These are phyloP conservation scores for Acrocyrtus sp. DNA, from an alignment of 2,888 invertebrate genomes.

Conservation along the genomic window DNA sequence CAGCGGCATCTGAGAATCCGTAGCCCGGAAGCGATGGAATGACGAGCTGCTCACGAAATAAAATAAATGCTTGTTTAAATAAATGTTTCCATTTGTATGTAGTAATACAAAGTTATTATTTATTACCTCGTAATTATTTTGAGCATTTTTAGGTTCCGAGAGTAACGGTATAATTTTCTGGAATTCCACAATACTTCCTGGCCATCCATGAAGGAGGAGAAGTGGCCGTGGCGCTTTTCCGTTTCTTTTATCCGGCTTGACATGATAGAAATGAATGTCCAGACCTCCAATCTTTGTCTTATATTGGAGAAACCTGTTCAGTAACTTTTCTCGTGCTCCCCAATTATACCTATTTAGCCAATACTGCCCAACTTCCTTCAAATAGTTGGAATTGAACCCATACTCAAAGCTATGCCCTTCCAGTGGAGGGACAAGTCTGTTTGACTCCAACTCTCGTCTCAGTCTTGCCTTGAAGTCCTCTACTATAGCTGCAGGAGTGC, in stretches of 20 bases:
- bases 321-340: conserved; percentile 73
- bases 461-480: conserved; percentile 71
- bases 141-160: conserved; percentile 69
- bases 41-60: conserved; percentile 65
- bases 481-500: conserved; percentile 71
- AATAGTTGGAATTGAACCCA: conserved; percentile 79
- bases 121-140: conserved; percentile 68
- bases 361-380: conserved; percentile 74
- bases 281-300: conserved; percentile 80
- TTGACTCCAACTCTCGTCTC: conserved; percentile 69
- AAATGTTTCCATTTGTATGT: neutral
- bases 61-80: neutral
- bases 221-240: conserved; percentile 54
- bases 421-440: conserved; percentile 65
- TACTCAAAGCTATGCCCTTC: conserved; percentile 77
- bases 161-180: conserved; percentile 66
- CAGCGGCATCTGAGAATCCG: conserved; percentile 69
- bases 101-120: neutral
- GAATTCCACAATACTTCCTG: conserved; percentile 56
- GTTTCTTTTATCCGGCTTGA: conserved; percentile 66
- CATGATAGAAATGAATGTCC: conserved; percentile 80
- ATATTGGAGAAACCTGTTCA: conserved; percentile 82
- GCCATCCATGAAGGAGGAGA: conserved; percentile 59
- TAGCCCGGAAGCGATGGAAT: conserved; percentile 71
- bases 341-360: conserved; percentile 84